Base-by-base conservation (phyloP, 2,113 vertebrate genomes). In the Atherinomorus stipes region DNA sequence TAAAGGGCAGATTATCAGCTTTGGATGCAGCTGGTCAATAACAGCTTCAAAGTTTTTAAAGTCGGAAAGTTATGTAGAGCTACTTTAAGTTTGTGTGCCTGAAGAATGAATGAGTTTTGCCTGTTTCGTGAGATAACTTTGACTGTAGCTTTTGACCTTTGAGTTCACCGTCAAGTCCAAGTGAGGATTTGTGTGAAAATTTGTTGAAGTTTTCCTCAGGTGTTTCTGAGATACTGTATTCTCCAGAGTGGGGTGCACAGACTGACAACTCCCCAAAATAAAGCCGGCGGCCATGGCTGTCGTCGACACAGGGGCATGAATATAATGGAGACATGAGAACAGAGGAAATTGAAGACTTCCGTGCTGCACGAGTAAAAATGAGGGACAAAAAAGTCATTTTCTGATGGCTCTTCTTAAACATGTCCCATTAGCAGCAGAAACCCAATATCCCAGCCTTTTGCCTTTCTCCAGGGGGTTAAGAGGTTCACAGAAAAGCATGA, bases 371-470 rank as follows among this genome's bases (percentile, higher is more conserved):
- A 80, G 70, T 75, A 59, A 70, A 68, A 80, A 71, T 13, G 38
- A 45, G 52, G 31, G 31, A n/a, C 21, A 25, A 70, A 67, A n/a
- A 65, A 82, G 49, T 21, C 34, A 72, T 77, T 86, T 84, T 88
- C 71, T 47, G 63, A 58, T 72, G 84, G 78, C 74, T 52, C 59
- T 62, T 76, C 84, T 76, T 81, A 50, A 87, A 81, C 3, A 13
- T 64, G 62, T 81, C 82, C 82, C 78, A 85, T 89, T 85, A 87
- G 80, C 63, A 65, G 66, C 62, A 83, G 78, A 85, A 85, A 90
- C 67, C 79, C 73, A 85, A 85, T 85, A 87, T 76, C 67, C 26
- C 49, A 76, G 72, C 47, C 40, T 64, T 63, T 71, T n/a, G 70
- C 49, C 51, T 64, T 85, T 64, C 74, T 74, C 72, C 25, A 7